phyloP scores from a whole-genome alignment of 2,797 vertebrate genomes.

The Hippopotamyrus pictus region DNA sequence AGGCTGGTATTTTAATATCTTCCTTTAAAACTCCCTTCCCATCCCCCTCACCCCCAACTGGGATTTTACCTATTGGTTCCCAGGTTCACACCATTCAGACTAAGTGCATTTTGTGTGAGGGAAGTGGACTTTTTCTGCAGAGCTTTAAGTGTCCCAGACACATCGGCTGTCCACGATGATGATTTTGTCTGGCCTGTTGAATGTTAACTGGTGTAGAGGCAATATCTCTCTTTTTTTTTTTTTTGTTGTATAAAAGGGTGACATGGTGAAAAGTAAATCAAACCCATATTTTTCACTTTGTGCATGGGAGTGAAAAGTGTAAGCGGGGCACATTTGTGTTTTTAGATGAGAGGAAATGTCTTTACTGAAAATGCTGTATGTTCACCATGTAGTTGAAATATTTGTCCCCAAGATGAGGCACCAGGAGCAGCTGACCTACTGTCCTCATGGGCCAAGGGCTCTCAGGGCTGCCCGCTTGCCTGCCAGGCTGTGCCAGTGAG shows the following conservation, averaged over 20 bases:
- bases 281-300: background rate
- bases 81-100: background rate
- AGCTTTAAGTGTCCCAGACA: background rate
- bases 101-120: background rate
- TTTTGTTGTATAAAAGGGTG: background rate
- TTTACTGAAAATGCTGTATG: background rate
- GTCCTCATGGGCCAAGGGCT: background rate
- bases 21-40: conserved; percentile 56
- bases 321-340: background rate
- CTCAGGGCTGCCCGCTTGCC: background rate
- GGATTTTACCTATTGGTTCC: background rate
- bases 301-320: background rate
- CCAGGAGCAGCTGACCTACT: background rate
- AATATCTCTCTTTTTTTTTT: background rate
- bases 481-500: background rate
- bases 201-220: conserved; percentile 2
- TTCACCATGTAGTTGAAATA: background rate
- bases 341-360: background rate
- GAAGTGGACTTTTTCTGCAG: background rate
- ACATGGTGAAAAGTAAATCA: background rate
- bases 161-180: background rate
- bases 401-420: background rate
- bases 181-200: background rate
- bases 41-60: background rate
- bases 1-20: conserved; percentile 84